These are phyloP conservation scores for Aphidoletes aphidimyza DNA, from an alignment of 2,888 invertebrate species.

Conservation along the genomic window DNA sequence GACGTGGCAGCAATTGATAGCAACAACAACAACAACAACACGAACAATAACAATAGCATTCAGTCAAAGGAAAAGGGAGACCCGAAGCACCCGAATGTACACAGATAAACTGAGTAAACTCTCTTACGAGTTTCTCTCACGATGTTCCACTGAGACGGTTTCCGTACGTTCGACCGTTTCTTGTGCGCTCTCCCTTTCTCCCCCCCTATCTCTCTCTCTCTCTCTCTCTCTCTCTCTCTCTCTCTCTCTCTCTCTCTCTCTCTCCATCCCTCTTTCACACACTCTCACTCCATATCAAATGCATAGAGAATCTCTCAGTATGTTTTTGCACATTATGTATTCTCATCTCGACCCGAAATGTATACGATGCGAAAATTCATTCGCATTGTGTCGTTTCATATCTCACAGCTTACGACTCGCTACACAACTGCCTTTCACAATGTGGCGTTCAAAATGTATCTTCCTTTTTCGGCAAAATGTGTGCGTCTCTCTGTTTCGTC, in stretches of 20 bases:
- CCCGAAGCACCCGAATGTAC: not conserved
- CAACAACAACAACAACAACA: not conserved
- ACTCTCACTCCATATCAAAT: not conserved
- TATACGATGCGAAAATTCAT: conserved; percentile 23
- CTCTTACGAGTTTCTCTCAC: not conserved
- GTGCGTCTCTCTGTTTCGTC: not conserved
- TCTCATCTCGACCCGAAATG: conserved; percentile 2
- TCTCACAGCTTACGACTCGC: too few relatives aligned
- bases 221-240: too few relatives aligned
- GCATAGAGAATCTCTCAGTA: not conserved
- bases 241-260: too few relatives aligned
- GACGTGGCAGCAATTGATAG: not conserved
- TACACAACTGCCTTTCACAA: too few relatives aligned
- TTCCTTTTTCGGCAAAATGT: conserved; percentile 12
- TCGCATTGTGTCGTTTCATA: conserved; percentile 39
- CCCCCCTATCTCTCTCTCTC: too few relatives aligned
- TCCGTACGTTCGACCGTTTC: not conserved
- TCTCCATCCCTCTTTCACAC: too few relatives aligned
- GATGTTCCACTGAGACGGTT: not conserved
- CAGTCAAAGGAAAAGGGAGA: not conserved
- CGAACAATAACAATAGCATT: not conserved
- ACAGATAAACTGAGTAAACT: too few relatives aligned
- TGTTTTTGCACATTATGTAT: conserved; percentile 37
- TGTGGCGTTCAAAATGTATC: too few relatives aligned
- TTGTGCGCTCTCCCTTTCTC: too few relatives aligned